Evolutionary conservation across 1,140 invertebrate species (phyloP).

Genomic region (Brachionus asplanchnoidis): DNA sequence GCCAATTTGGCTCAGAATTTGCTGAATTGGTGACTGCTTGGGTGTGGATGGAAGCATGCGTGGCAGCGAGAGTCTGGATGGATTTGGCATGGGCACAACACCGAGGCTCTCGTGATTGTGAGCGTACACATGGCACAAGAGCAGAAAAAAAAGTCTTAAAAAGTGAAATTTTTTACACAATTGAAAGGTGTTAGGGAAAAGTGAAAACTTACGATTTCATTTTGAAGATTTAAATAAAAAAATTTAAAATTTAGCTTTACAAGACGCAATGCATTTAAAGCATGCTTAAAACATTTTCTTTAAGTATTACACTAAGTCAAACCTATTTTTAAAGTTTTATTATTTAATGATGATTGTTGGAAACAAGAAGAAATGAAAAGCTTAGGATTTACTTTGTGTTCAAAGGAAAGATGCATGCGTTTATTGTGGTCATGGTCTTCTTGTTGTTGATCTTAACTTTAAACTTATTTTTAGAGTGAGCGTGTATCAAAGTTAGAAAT

Average conservation of each 20-base stretch:
- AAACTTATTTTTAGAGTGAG: neutral
- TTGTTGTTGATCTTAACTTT: neutral
- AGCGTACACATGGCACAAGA: neutral
- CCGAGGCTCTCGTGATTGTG: neutral
- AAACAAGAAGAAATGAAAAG: neutral
- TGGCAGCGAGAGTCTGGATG: neutral
- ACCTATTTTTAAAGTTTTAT: neutral
- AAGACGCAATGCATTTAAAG: neutral
- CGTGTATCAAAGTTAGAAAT: neutral
- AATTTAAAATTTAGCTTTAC: neutral
- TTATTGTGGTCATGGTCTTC: neutral
- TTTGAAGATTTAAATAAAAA: neutral
- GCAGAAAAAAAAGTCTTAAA: neutral
- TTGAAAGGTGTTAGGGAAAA: neutral
- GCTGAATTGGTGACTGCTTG: neutral
- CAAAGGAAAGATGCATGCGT: neutral
- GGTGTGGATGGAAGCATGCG: neutral
- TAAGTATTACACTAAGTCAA: neutral
- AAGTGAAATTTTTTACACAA: neutral
- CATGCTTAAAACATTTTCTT: neutral
- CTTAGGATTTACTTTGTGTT: neutral
- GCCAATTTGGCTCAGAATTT: neutral
- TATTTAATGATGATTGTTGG: neutral
- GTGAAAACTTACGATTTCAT: neutral
- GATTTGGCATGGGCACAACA: neutral